Evolutionary conservation across 2,888 invertebrate genomes (phyloP).

Genomic region (Agapostemon virescens): DNA sequence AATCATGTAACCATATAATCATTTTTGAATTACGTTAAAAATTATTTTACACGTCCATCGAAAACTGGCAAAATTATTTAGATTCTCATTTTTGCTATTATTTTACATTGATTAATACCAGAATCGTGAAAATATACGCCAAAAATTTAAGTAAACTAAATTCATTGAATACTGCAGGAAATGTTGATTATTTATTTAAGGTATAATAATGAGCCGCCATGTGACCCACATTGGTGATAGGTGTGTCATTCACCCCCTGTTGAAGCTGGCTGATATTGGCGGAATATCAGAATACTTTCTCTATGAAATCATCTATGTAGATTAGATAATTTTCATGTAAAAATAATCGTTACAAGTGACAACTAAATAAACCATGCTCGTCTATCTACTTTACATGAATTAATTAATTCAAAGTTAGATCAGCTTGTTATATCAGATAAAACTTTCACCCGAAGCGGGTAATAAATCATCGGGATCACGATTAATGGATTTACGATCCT

Average conservation of each 20-base stretch:
- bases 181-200: background rate
- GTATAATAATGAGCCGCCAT: background rate
- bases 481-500: background rate
- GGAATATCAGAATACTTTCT: background rate
- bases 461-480: background rate
- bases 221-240: background rate
- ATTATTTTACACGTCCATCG: no score
- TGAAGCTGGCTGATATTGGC: background rate
- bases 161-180: background rate
- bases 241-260: constrained; percentile 2
- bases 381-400: background rate
- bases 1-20: no score
- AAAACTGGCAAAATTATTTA: no score
- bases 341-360: background rate
- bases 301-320: no score
- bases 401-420: no score
- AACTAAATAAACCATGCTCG: background rate
- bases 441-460: background rate
- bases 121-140: no score
- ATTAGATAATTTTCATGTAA: background rate
- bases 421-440: background rate
- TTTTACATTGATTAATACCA: background rate
- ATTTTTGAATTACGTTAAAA: no score
- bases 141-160: background rate
- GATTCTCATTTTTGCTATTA: background rate